Evolutionary conservation across 2,113 vertebrate species (phyloP), one percentile per base, ranked within the genome.

Genomic region (Lethenteron camtschaticum): DNA sequence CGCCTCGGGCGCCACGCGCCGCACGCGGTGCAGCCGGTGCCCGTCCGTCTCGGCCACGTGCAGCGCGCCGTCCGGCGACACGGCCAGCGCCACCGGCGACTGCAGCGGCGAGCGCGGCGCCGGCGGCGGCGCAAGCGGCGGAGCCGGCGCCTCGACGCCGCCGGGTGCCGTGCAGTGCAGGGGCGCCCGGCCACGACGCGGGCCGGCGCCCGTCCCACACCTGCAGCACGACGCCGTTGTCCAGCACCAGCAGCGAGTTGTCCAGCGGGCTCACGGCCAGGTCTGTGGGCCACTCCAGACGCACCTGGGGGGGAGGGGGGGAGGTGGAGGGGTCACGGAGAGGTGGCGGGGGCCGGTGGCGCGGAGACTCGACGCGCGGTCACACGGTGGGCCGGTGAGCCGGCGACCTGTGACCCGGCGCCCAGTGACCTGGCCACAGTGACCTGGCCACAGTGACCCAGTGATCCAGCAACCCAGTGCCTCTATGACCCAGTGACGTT

Each of bases 141-240:
- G 2, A 78, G 91, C 81, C 71, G 90, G 76, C 75, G 89, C 86
- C 71, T 92, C 88, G 76, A 94, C 88, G 0, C 89, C 86, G 71
- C 87, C 86, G 0, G 90, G 85, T 24, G 95, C 87, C 77, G 95
- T 91, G 80, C 94, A 99, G 80, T 99, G 92, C 74, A 94, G 91
- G 94, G 94, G 24, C 91, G 86, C 8, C 94, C 94, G 0, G 94
- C 94, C 9, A 96, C 85, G 12, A 96, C 94, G 5, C 87, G 81
- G 72, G 96, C 94, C 88, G 85, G 8, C 83, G 80, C 57, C 72
- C 82, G 76, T 96, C 87, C 2, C 88, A 90, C 74, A 99, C 87
- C 82, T 95, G 90, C 13, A 99, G 83, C 58, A 99, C 94, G 2
- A 99, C 91, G 79, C 95, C 96, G 82, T 94, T 96, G 84, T 99